A percentile compares a stretch with the other conserved stretches of the same genome.
Conservation (phyloP, 2,888 invertebrate species). For the Pseudococcus jackbeardsleyi region DNA sequence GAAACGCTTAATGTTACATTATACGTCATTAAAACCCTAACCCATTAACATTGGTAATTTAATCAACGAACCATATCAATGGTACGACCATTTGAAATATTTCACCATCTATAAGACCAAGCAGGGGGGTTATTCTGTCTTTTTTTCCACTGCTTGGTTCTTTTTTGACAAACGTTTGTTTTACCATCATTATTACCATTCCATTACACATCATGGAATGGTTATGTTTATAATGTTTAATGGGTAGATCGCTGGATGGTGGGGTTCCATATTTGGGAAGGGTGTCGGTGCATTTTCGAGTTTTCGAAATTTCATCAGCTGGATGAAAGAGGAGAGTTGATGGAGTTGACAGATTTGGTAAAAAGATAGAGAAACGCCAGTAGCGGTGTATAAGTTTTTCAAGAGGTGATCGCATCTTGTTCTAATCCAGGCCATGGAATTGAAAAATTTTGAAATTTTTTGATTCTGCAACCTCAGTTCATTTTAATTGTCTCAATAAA, state of each 20-base stretch:
- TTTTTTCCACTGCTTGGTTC: background rate
- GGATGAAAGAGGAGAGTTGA: too few species aligned
- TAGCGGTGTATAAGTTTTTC: too few species aligned
- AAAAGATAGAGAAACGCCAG: too few species aligned
- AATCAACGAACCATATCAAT: slow-evolving; percentile 36
- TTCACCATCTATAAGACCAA: background rate
- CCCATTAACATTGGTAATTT: slow-evolving; percentile 37
- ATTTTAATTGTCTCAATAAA: too few species aligned
- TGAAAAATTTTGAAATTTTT: too few species aligned
- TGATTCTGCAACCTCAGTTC: too few species aligned
- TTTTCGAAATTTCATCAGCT: too few species aligned
- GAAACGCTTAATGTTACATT: slow-evolving; percentile 37
- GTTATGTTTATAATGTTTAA: background rate
- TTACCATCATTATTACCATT: slow-evolving; percentile 3
- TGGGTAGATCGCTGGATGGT: background rate
- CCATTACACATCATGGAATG: background rate
- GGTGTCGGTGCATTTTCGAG: too few species aligned
- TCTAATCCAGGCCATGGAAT: too few species aligned
- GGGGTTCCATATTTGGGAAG: background rate
- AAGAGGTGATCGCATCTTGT: too few species aligned
- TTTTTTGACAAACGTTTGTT: background rate
- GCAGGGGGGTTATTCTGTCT: background rate
- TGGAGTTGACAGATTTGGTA: too few species aligned
- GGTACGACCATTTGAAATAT: slow-evolving; percentile 17
- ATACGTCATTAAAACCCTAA: slow-evolving; percentile 40